Conservation (phyloP, 2,113 vertebrate genomes). For the Coptodon bakossiorum region DNA sequence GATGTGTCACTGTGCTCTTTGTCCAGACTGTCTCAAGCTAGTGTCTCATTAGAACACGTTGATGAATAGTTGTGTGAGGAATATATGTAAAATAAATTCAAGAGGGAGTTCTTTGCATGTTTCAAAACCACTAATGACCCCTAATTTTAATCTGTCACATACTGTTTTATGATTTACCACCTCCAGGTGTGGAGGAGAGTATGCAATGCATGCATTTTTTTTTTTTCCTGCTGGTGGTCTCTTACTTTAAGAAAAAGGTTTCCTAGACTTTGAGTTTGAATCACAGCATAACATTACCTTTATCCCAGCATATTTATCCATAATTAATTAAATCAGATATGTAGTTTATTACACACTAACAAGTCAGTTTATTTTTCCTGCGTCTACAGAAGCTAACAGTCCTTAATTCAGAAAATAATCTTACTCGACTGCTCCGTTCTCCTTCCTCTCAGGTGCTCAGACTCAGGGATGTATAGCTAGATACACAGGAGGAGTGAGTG, state of each 20-base stretch:
- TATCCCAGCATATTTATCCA: background rate
- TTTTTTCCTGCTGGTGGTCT: background rate
- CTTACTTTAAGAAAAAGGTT: background rate
- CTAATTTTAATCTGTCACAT: background rate
- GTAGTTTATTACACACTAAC: background rate
- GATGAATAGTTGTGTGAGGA: background rate
- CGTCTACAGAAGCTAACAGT: background rate
- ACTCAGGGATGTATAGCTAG: rapidly evolving
- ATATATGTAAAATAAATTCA: background rate
- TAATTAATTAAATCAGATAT: rapidly evolving
- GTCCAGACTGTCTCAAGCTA: background rate
- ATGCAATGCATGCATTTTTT: background rate
- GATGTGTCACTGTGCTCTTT: background rate
- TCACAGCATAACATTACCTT: background rate
- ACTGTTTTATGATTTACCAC: background rate
- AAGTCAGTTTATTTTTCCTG: background rate
- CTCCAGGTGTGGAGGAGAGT: background rate
- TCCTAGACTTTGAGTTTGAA: background rate
- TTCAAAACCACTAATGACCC: background rate
- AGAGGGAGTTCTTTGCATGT: background rate
- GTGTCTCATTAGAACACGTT: background rate
- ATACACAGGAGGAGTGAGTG: background rate
- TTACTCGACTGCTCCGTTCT: background rate
- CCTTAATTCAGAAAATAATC: background rate
- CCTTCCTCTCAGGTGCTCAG: background rate